Conservation (phyloP, 2,888 invertebrate genomes). For the Drosophila cognata region DNA sequence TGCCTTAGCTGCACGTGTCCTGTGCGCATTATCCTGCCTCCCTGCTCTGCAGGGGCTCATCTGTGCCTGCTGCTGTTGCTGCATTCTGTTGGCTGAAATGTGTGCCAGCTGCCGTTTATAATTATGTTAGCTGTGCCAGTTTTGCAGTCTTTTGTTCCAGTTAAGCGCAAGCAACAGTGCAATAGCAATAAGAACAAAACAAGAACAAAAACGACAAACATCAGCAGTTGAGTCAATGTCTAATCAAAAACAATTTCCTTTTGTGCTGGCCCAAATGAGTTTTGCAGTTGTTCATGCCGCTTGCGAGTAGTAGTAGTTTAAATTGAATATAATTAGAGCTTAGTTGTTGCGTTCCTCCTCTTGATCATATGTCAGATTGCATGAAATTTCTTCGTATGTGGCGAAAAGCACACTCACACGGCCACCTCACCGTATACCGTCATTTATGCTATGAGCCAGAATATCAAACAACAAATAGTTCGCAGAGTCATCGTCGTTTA, state of each 20-base stretch:
- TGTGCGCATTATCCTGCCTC: slow-evolving; percentile 28
- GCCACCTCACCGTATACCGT: slow-evolving; percentile 70
- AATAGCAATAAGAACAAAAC: slow-evolving; percentile 2
- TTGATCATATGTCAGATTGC: slow-evolving; percentile 44
- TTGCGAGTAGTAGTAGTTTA: slow-evolving; percentile 35
- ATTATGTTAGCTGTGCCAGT: slow-evolving; percentile 73
- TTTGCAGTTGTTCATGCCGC: slow-evolving; percentile 52
- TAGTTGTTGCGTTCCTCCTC: slow-evolving; percentile 7
- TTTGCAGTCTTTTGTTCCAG: slow-evolving; percentile 63
- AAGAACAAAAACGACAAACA: slow-evolving; percentile 2
- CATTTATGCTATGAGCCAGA: slow-evolving; percentile 63
- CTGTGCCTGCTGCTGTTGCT: slow-evolving; percentile 25
- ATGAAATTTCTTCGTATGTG: slow-evolving; percentile 71
- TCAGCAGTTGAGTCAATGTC: slow-evolving; percentile 23
- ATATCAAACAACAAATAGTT: slow-evolving; percentile 17
- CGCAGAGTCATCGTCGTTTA: slow-evolving; percentile 41
- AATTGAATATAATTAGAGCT: slow-evolving; percentile 75
- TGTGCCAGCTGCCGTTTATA: slow-evolving; percentile 69
- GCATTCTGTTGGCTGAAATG: slow-evolving; percentile 27
- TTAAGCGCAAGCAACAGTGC: slow-evolving; percentile 33
- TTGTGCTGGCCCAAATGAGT: slow-evolving; percentile 75
- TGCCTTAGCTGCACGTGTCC: slow-evolving; percentile 47
- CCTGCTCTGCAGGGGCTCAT: slow-evolving; percentile 12
- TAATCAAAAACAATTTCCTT: slow-evolving; percentile 66
- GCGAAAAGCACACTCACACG: slow-evolving; percentile 45